Conservation (phyloP, 2,113 vertebrate species). For the Hylia prasina region DNA sequence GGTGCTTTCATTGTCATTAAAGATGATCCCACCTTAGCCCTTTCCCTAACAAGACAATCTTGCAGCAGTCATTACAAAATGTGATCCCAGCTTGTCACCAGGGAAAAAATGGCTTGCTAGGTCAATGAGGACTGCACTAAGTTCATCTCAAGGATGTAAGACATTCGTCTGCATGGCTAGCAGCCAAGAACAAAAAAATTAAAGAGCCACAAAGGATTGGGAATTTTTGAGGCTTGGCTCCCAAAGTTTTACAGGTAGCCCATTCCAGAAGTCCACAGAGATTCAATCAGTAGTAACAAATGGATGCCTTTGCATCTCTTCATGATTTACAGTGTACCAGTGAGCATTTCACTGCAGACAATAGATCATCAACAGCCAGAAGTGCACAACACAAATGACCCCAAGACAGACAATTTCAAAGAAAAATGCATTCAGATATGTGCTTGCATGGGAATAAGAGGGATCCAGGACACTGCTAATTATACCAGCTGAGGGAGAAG, state of each 20-base stretch:
- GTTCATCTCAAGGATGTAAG: conserved; percentile 70
- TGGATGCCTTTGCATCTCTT: neutral
- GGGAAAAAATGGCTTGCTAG: conserved; percentile 64
- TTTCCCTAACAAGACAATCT: conserved; percentile 78
- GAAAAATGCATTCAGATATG: neutral
- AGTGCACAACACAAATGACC: neutral
- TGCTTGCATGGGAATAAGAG: neutral
- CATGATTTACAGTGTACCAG: neutral
- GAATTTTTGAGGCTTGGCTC: neutral
- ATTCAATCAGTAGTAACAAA: neutral
- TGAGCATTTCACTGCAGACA: neutral
- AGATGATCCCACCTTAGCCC: conserved; percentile 74
- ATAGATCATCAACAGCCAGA: neutral
- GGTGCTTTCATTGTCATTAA: conserved; percentile 77
- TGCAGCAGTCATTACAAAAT: conserved; percentile 67
- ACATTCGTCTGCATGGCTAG: conserved; percentile 18
- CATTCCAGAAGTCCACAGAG: neutral
- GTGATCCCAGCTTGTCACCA: conserved; percentile 73
- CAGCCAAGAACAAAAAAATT: conserved; percentile 50
- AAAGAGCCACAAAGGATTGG: neutral
- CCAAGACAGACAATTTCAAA: neutral
- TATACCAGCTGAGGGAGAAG: neutral
- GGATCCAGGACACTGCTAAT: neutral
- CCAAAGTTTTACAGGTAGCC: conserved; percentile 6
- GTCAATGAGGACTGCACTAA: conserved; percentile 68